These are phyloP conservation scores for Trachythela sp. DNA, from an alignment of 64 coral and sea anemone species.

Conservation along the genomic window DNA sequence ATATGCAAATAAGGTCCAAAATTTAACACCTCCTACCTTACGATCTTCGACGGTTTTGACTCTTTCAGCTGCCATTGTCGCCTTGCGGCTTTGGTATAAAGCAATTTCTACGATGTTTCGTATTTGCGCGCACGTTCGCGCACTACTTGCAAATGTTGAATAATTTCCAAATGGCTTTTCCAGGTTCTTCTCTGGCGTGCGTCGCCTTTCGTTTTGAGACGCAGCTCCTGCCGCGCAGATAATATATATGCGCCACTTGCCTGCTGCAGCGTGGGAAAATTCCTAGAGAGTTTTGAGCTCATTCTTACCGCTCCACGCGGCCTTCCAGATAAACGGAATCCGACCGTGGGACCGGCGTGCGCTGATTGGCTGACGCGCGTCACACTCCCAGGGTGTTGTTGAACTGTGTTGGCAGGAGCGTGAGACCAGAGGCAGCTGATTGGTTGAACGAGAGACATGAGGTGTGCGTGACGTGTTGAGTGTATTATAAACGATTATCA, in stretches of 20 bases:
- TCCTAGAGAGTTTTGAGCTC: neutral
- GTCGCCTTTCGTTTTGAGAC: neutral
- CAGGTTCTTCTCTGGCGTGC: neutral
- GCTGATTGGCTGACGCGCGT: neutral
- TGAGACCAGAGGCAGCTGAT: neutral
- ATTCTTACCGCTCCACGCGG: neutral
- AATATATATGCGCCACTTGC: neutral
- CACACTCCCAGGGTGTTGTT: neutral
- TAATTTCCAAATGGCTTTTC: neutral
- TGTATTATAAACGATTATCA: conserved; percentile 10
- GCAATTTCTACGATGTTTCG: neutral
- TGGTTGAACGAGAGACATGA: neutral
- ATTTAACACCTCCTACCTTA: neutral
- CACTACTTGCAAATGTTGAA: neutral
- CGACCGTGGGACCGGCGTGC: neutral
- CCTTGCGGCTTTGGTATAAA: neutral
- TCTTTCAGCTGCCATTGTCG: neutral
- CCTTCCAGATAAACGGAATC: conserved; percentile 2
- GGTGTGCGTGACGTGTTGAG: neutral
- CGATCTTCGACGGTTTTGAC: neutral
- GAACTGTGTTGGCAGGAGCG: neutral
- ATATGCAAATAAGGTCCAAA: neutral
- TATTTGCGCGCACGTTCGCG: neutral
- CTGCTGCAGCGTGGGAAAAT: neutral
- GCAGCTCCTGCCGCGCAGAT: neutral